A percentile compares a stretch with the other conserved stretches of the same genome.
Evolutionary conservation across 2,113 vertebrate genomes (phyloP).

Genomic region (Ibidorhyncha struthersii): DNA sequence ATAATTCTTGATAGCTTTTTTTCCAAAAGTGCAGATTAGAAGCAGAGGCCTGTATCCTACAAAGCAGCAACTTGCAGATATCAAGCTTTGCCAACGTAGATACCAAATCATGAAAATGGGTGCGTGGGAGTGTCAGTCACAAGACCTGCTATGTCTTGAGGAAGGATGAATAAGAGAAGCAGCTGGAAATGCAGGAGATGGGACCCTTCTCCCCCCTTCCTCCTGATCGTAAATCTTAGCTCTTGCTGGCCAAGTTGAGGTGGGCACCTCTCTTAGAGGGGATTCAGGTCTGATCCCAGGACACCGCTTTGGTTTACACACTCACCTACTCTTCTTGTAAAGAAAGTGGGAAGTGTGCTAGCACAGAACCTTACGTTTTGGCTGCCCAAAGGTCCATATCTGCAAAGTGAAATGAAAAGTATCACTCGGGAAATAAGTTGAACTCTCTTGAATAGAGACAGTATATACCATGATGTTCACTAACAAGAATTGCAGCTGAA

Average conservation of each 20-base stretch:
- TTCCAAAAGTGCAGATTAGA: background rate
- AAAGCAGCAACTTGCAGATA: background rate
- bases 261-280: background rate
- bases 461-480: background rate
- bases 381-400: background rate
- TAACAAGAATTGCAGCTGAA: background rate
- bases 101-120: background rate
- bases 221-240: background rate
- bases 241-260: background rate
- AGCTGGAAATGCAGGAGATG: background rate
- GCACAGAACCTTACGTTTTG: background rate
- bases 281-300: background rate
- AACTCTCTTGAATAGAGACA: background rate
- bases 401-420: background rate
- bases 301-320: accelerated
- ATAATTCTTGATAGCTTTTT: background rate
- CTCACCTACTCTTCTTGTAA: background rate
- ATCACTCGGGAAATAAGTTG: background rate
- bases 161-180: background rate
- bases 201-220: background rate
- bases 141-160: background rate
- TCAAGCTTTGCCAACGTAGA: background rate
- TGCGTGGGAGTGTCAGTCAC: no score
- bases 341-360: background rate
- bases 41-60: background rate